These are phyloP conservation scores for Orchesellides sinensis DNA, from an alignment of 2,888 invertebrate genomes.

Conservation along the genomic window DNA sequence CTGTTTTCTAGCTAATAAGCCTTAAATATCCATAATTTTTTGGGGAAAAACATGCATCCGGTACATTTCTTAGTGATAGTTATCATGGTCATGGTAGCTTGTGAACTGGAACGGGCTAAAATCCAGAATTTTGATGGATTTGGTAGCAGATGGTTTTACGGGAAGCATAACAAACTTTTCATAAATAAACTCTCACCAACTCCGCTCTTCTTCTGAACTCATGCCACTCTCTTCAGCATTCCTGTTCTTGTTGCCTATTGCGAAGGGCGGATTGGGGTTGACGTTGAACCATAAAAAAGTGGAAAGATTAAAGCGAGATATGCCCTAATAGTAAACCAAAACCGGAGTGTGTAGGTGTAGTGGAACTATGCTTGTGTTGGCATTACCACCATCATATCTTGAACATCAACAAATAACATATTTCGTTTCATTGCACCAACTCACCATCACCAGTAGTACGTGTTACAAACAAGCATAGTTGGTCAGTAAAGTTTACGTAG, in stretches of 20 bases:
- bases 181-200: conserved; percentile 63
- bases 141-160: conserved; percentile 63
- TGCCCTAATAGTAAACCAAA: conserved; percentile 66
- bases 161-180: conserved; percentile 54
- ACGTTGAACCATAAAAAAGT: conserved; percentile 67
- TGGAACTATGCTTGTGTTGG: conserved; percentile 39
- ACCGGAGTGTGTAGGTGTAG: conserved; percentile 66
- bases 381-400: conserved; percentile 31
- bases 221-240: conserved; percentile 28
- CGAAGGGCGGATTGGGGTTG: conserved; percentile 67
- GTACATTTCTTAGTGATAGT: conserved; percentile 44
- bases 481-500: background rate
- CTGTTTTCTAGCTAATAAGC: conserved; percentile 32
- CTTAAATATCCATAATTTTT: conserved; percentile 42
- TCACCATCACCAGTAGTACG: background rate
- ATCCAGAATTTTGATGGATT: conserved; percentile 53
- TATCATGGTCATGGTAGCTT: conserved; percentile 27
- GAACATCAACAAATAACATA: conserved; percentile 51
- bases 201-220: conserved; percentile 10
- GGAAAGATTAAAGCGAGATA: conserved; percentile 68
- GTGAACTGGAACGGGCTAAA: conserved; percentile 30
- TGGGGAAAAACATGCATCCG: conserved; percentile 40
- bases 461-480: background rate
- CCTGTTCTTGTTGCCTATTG: conserved; percentile 17
- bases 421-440: conserved; percentile 1